Base-by-base conservation (phyloP, 1,140 invertebrate genomes). In the Cotesia typhae region DNA sequence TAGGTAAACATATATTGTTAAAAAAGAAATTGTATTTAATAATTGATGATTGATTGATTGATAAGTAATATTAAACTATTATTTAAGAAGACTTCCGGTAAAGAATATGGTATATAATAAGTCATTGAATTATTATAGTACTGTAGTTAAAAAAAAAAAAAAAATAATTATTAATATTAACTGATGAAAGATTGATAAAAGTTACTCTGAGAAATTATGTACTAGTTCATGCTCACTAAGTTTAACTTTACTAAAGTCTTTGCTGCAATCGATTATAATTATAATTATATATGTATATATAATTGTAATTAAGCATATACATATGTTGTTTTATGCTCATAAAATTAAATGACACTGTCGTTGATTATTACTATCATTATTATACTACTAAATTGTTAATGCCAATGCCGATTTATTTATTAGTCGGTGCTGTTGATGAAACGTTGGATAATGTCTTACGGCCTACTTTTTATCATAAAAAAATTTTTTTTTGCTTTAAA, bases 21-120 rank as follows among this genome's bases (percentile, higher is more conserved):
- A 55, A 71, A 70, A 63, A 65, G 66, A 63, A 66, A 67, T 47
- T 67, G 70, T 65, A 72, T 72, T 72, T 67, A 67, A 67, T 63
- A 17, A 72, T 38, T 71, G 65, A 28, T 71, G 65, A 64, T 66
- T 66, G 38, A 64, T 66, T 66, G 38, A 65, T 65, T 28, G 20
- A 71, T 14, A 14, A 51, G 51, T 71, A 17, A 57, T 55, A 38
- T 47, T 38, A 38, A n/a, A 38, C 7, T 14, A 6, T 28, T 4
- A 41, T 38, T 14, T 17, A 65, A 20, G 12, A 41, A 38, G 63
- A 65, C 17, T 57, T 41, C 41, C 41, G 41, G 41, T 10, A 41
- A 5, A 41, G 41, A 5, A 41, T 41, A 41, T 41, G 41, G 4
- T 10, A 41, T 28, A 28, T 28, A 28, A 28, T 7, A 41, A 41